A percentile compares a stretch with the other conserved stretches of the same genome.
Conservation (phyloP, 2,113 vertebrate genomes). For the Beaufortia kweichowensis region DNA sequence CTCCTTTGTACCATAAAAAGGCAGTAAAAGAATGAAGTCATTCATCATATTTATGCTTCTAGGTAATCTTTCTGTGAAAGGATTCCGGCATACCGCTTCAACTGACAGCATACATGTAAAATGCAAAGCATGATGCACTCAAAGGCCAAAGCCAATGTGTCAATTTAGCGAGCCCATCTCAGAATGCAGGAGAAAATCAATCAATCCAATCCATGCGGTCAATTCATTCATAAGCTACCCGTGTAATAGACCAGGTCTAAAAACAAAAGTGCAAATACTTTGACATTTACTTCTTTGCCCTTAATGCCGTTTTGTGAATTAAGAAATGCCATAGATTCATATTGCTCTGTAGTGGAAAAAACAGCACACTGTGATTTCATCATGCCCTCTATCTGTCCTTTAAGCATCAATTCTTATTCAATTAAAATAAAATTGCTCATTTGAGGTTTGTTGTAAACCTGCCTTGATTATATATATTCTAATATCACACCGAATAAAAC, state of each 20-base stretch:
- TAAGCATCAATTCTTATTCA: background rate
- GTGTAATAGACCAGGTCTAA: background rate
- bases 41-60: background rate
- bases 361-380: background rate
- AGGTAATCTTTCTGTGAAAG: background rate
- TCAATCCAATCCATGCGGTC: too few species aligned
- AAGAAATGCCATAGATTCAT: background rate
- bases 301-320: too few species aligned
- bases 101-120: background rate
- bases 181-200: slow-evolving; percentile 5
- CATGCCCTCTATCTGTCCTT: slow-evolving; percentile 18
- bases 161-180: background rate
- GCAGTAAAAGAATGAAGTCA: background rate
- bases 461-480: background rate
- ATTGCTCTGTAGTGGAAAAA: background rate
- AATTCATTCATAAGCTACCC: background rate
- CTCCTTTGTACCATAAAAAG: background rate
- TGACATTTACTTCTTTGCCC: too few species aligned
- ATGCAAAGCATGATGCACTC: background rate
- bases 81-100: background rate
- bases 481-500: background rate
- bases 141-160: slow-evolving; percentile 2
- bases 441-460: background rate
- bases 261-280: background rate
- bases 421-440: too few species aligned